These are phyloP conservation scores for Rhodinocichla rosea DNA, from an alignment of 2,113 vertebrate genomes.

Conservation along the genomic window DNA sequence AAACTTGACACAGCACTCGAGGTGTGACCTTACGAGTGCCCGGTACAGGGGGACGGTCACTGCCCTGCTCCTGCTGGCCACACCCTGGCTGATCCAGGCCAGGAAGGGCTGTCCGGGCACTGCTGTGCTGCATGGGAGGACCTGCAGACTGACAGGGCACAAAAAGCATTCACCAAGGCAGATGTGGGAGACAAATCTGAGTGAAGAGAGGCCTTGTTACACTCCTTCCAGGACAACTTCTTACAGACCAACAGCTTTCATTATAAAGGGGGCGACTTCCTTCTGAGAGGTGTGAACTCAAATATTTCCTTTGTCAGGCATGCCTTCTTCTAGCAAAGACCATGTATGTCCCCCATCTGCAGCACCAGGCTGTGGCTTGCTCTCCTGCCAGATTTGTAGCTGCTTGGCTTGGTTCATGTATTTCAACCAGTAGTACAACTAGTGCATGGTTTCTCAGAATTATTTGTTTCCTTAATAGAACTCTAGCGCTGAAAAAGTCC, in stretches of 20 bases:
- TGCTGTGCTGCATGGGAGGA: accelerated
- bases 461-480: neutral
- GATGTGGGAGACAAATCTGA: neutral
- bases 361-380: neutral
- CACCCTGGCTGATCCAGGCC: accelerated
- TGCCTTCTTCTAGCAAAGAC: neutral
- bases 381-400: neutral
- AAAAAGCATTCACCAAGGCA: accelerated
- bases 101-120: accelerated
- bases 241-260: neutral
- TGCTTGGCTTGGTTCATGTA: neutral
- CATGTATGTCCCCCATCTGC: accelerated
- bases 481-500: neutral
- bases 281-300: neutral
- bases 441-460: neutral
- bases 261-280: neutral
- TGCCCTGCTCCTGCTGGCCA: neutral
- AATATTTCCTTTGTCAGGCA: accelerated
- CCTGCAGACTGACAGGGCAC: neutral
- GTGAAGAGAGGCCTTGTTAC: neutral
- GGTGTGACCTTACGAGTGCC: neutral
- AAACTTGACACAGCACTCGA: accelerated
- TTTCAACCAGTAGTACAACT: neutral
- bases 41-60: neutral
- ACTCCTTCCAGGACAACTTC: neutral